Base-by-base conservation (phyloP, 2,113 vertebrate species). In the Callopanchax toddi region DNA sequence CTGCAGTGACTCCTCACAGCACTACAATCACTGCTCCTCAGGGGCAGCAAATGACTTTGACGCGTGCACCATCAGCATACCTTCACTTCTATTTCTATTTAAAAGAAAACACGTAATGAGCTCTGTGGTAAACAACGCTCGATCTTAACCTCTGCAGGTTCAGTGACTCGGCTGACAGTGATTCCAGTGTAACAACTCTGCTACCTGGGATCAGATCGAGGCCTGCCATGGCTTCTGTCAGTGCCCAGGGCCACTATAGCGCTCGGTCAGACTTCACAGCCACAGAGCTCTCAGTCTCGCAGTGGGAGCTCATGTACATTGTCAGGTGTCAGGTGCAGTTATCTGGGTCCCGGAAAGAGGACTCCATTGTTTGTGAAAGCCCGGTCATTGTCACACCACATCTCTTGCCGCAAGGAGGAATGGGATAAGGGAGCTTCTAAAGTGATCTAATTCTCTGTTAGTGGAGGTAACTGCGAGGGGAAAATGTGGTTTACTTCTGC, bases 281-380 rank as follows among this genome's bases (percentile, higher is more conserved):
- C 64, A 58, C 68, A 69, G 69, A 79, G 72, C 63, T 66, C 74
- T 85, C 78, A 63, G 60, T 82, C 72, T 83, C 74, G 70, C 75
- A 15, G 51, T 79, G 71, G 84, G 76, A 74, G 74, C 62, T 89
- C 75, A 86, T 86, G 82, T 81, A 75, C 78, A 46, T 67, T 90
- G 88, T 89, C 89, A 91, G 88, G 84, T 91, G 90, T 90, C 89
- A 86, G 85, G 77, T 79, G 61, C 58, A 77, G 83, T 92, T 89
- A 89, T 66, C 45, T 51, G 1, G 62, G 68, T 48, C 68, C 43
- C 40, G 4, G 69, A 76, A 81, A 82, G 54, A 84, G 64, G 72
- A 76, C 48, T 81, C 68, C 74, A 81, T 86, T 78, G 79, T 79
- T 86, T 82, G 62, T 82, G 85, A 90, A 87, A 81, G 76, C 71